Evolutionary conservation across 2,113 vertebrate genomes (phyloP), one percentile per base, ranked within the genome.

Genomic region (Galeopterus variegatus): DNA sequence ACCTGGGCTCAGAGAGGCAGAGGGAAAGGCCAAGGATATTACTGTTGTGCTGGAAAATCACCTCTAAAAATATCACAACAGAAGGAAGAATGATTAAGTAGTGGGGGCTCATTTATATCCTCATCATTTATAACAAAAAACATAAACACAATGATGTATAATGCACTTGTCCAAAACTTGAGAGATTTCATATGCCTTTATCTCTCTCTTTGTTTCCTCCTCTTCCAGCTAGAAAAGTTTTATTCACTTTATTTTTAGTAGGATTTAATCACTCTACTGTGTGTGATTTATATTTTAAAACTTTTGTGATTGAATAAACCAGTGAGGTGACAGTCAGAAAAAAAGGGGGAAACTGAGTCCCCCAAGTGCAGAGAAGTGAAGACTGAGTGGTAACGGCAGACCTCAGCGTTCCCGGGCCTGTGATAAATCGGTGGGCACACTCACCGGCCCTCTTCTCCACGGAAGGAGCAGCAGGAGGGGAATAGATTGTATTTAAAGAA

Each of bases 151-250:
- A 14, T 0, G 36, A 75, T 77, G 28, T 31, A 15, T 1, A 1
- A 15, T 0, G 19, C 26, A 0, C 19, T 52, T 52, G 4, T 0
- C 13, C 0, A 8, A 23, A 64, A 31, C 24, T 36, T 36, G 13
- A 0, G 11, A 26, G 54, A 19, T 23, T 15, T 70, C 48, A 2
- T 6, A 0, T 13, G 13, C 0, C 0, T 48, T 26, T 23, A 0
- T 58, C 54, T 23, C 23, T 23, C 31, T 10, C 23, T 18, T 15
- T 36, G 2, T 8, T 28, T 15, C 19, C 45, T 33, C 54, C 24
- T 3, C 26, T 41, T 60, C 28, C 31, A 5, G 4, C 1, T 21
- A 17, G 60, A 69, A 8, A 21, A 28, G 36, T 41, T 64, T 23
- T 56, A 24, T 62, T 69, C 33, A 23, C 6, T 48, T 65, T 52